Conservation (phyloP, 2,888 invertebrate genomes). For the Dendrolimus pini region DNA sequence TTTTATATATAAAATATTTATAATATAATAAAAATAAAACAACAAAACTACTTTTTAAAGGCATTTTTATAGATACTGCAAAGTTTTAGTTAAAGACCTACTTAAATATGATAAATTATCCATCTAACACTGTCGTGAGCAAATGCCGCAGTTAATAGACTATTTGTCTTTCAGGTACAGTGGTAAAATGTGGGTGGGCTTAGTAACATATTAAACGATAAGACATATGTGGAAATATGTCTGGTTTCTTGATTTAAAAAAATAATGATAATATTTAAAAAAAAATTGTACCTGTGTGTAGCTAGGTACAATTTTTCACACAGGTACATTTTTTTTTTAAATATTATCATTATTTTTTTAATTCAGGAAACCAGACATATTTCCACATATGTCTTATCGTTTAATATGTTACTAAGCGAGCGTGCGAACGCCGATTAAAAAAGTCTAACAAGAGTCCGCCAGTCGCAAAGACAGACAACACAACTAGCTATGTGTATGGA, state of each 20-base stretch:
- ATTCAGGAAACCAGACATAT: conserved; percentile 47
- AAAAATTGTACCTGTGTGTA: no score
- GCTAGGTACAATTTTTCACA: no score
- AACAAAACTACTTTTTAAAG: no score
- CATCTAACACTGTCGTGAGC: no score
- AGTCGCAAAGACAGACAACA: conserved; percentile 45
- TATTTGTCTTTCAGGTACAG: conserved; percentile 82
- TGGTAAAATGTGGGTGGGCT: conserved; percentile 88
- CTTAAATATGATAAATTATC: no score
- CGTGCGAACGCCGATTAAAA: conserved; percentile 25
- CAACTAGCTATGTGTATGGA: conserved; percentile 61
- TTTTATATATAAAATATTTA: no score
- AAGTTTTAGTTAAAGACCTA: no score
- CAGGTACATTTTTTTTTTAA: no score
- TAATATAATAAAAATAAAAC: no score
- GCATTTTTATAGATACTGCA: no score
- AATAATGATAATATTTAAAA: conserved; percentile 12
- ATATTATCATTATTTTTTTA: conserved; percentile 14
- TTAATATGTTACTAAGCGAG: conserved; percentile 25
- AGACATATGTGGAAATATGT: conserved; percentile 61
- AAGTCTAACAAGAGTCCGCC: conserved; percentile 34
- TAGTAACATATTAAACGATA: conserved; percentile 27
- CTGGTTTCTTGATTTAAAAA: conserved; percentile 37
- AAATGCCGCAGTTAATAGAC: background rate
- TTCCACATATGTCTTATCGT: conserved; percentile 59